phyloP scores from a whole-genome alignment of 2,113 vertebrate genomes.

The Planiliza haematocheilus region DNA sequence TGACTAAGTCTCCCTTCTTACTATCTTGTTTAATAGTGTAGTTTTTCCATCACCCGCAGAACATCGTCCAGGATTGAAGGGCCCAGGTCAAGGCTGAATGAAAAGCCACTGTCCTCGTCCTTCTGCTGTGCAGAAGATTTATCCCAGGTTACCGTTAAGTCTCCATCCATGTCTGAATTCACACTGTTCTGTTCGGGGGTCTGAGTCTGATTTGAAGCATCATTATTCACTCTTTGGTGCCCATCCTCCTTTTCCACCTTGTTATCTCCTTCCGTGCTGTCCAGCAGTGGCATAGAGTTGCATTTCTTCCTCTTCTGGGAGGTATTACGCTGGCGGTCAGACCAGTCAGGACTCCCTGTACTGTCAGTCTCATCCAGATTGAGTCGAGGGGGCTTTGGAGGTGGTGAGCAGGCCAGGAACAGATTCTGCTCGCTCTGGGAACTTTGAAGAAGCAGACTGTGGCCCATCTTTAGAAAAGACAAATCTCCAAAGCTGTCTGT shows the following conservation, averaged over 20 bases:
- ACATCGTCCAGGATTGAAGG: slow-evolving; percentile 94
- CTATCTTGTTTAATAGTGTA: slow-evolving; percentile 74
- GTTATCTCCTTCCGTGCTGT: slow-evolving; percentile 55
- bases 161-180: slow-evolving; percentile 69
- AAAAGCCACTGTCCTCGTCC: slow-evolving; percentile 76
- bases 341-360: slow-evolving; percentile 51
- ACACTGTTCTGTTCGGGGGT: slow-evolving; percentile 48
- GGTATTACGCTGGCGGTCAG: not conserved
- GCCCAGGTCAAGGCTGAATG: slow-evolving; percentile 89
- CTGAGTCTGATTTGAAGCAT: slow-evolving; percentile 23
- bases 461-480: slow-evolving; percentile 81
- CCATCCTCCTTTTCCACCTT: slow-evolving; percentile 47
- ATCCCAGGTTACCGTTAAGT: slow-evolving; percentile 82
- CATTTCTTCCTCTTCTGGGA: slow-evolving; percentile 75
- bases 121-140: slow-evolving; percentile 48
- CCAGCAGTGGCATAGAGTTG: slow-evolving; percentile 81
- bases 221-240: slow-evolving; percentile 39
- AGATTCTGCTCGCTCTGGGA: slow-evolving; percentile 89
- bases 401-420: slow-evolving; percentile 84
- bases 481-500: slow-evolving; percentile 84
- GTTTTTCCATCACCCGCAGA: slow-evolving; percentile 91
- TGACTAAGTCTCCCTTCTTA: not conserved
- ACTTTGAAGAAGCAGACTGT: slow-evolving; percentile 77
- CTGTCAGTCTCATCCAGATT: slow-evolving; percentile 84
- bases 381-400: slow-evolving; percentile 93